Conservation (phyloP, 2,797 vertebrate species). For the Sphaeramia orbicularis region DNA sequence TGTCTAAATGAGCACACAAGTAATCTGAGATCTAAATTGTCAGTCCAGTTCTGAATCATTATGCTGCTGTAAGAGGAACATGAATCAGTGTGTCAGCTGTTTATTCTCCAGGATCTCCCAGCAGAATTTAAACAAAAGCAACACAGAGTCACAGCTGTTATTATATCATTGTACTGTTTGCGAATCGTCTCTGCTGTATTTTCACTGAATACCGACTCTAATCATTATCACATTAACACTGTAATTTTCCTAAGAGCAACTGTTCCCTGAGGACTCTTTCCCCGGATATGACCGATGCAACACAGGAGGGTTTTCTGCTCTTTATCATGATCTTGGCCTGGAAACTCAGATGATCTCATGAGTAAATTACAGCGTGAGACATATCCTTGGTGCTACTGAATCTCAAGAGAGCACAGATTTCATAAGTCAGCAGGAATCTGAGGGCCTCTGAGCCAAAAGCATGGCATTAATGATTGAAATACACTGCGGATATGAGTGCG, state of each 20-base stretch:
- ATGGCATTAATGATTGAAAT: neutral
- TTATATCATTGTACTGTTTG: conserved; percentile 40
- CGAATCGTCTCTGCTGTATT: conserved; percentile 49
- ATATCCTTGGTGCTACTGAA: conserved; percentile 10
- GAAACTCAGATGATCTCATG: conserved; percentile 38
- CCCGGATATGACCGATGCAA: neutral
- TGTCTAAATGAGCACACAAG: conserved; percentile 25
- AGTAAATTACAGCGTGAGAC: conserved; percentile 18
- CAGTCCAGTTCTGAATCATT: conserved; percentile 34
- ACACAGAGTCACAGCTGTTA: conserved; percentile 43
- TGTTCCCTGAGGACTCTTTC: neutral
- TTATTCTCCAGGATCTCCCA: conserved; percentile 39
- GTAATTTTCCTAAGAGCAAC: conserved; percentile 40
- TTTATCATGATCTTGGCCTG: conserved; percentile 28
- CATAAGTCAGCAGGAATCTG: conserved; percentile 8
- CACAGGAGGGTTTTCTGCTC: conserved; percentile 21
- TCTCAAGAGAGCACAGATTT: conserved; percentile 17
- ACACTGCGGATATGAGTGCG: neutral
- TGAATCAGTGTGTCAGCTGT: conserved; percentile 49
- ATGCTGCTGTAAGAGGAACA: conserved; percentile 18
- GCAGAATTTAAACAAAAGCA: conserved; percentile 49
- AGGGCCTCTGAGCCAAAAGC: conserved; percentile 19
- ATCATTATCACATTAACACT: conserved; percentile 48
- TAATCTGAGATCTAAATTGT: conserved; percentile 35
- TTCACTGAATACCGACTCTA: conserved; percentile 10